Base-by-base conservation (phyloP, 2,113 vertebrate species). In the Nothocercus nigrocapillus region DNA sequence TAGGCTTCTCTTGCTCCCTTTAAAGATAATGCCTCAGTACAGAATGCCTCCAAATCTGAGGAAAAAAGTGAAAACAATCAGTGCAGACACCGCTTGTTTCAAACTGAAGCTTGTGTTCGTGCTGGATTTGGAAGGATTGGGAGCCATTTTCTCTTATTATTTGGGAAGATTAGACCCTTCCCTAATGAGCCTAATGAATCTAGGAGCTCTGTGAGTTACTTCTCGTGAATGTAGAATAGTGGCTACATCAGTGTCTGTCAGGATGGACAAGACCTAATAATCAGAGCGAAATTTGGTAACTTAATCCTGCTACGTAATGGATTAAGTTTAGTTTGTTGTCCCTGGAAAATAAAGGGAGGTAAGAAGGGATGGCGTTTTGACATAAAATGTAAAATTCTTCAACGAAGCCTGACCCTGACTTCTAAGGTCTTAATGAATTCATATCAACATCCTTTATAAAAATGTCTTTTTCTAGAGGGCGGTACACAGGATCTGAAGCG, bases 41-140 rank as follows among this genome's bases (percentile, higher is more conserved):
- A 66, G 81, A 88, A 88, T 90, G 80, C 93, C 97, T 93, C 89
- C 94, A 96, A 96, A 89, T 93, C 92, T 95, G 85, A 82, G 89
- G 38, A 92, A 95, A 92, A 70, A 95, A 92, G 59, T 58, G 21
- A 80, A 91, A 95, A 95, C 82, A 79, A 17, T 96, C 94, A 82
- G 82, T 94, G 95, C 77, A 68, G 96, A 82, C 72, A 82, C 38
- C 82, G 25, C 59, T 34, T 91, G 82, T 70, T 96, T 95, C 94
- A 93, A 40, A 79, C 90, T 96, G 88, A 85, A 89, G 95, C 89
- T 94, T 69, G 24, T 66, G 74, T 45, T 79, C 54, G 30, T 80
- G 72, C 89, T 93, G 85, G 89, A 73, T 87, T n/a, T 75, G 89
- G 89, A 78, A 94, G 94, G n/a, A 63, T 64, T 94, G 88, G 83